phyloP scores from a whole-genome alignment of 2,113 vertebrate genomes.

The Lepisosteus oculatus region DNA sequence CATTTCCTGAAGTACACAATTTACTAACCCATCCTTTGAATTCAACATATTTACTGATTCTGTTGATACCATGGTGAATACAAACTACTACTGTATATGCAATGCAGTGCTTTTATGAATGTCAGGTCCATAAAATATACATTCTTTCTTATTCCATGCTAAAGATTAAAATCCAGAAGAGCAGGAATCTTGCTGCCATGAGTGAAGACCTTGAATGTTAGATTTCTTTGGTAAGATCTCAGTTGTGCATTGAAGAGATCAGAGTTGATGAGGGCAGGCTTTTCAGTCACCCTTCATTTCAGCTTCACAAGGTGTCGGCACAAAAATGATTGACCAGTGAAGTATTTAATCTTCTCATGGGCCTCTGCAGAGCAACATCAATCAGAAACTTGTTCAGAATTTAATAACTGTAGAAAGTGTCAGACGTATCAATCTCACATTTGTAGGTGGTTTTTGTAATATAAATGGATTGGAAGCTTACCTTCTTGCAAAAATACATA shows the following conservation, averaged over 20 bases:
- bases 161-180: background rate
- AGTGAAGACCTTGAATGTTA: conserved; percentile 27
- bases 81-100: background rate
- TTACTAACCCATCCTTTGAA: too few species aligned
- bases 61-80: background rate
- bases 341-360: conserved; percentile 42
- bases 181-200: conserved; percentile 9
- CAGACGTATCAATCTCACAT: conserved; percentile 18
- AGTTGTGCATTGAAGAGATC: conserved; percentile 13
- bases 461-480: too few species aligned
- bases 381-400: conserved; percentile 28
- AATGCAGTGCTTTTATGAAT: background rate
- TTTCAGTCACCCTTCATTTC: conserved; percentile 25
- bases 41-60: background rate
- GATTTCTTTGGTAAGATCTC: conserved; percentile 11
- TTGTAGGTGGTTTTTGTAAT: too few species aligned
- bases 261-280: conserved; percentile 31
- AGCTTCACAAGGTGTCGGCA: conserved; percentile 24
- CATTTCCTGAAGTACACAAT: too few species aligned
- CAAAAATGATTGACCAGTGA: conserved; percentile 31
- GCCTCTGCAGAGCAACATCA: conserved; percentile 27
- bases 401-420: conserved; percentile 18
- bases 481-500: too few species aligned
- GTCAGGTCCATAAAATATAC: background rate
- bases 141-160: background rate